A percentile compares a stretch with the other conserved stretches of the same genome.
These are phyloP conservation scores for Papilio xuthus DNA, from an alignment of 1,140 invertebrate genomes.

Conservation along the genomic window DNA sequence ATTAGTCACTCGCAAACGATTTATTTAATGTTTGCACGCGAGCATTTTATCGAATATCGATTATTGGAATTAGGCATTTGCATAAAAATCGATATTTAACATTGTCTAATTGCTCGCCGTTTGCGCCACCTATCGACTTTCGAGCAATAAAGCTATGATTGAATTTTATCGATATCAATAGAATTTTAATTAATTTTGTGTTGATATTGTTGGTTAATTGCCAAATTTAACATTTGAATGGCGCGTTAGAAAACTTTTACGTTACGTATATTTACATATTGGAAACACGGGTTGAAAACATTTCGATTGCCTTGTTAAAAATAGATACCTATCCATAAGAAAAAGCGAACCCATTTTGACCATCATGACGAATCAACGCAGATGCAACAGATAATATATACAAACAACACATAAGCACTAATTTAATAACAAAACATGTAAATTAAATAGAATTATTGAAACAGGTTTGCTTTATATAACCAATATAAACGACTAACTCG, in stretches of 20 bases:
- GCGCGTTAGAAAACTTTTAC: slow-evolving; percentile 11
- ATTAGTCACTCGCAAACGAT: slow-evolving; percentile 62
- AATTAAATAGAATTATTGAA: no score
- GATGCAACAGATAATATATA: no score
- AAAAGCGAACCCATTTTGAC: no score
- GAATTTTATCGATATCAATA: slow-evolving; percentile 47
- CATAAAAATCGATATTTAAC: slow-evolving; percentile 56
- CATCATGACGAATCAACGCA: no score
- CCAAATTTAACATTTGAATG: slow-evolving; percentile 9
- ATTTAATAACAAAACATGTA: no score
- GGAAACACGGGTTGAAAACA: not conserved
- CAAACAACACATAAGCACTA: no score
- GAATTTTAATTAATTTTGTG: slow-evolving; percentile 45
- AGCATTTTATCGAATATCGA: slow-evolving; percentile 57
- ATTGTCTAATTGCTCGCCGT: slow-evolving; percentile 60
- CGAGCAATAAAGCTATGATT: slow-evolving; percentile 60
- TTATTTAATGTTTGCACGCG: slow-evolving; percentile 73
- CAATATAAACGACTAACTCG: no score
- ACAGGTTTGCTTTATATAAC: no score
- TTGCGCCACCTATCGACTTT: slow-evolving; percentile 56
- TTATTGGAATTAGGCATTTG: slow-evolving; percentile 61
- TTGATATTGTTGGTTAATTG: slow-evolving; percentile 32
- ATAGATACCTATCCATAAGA: not conserved
- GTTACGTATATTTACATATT: not conserved
- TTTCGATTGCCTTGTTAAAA: not conserved